Base-by-base conservation (phyloP, 2,888 invertebrate species). In the Lacanobia wlatinum region DNA sequence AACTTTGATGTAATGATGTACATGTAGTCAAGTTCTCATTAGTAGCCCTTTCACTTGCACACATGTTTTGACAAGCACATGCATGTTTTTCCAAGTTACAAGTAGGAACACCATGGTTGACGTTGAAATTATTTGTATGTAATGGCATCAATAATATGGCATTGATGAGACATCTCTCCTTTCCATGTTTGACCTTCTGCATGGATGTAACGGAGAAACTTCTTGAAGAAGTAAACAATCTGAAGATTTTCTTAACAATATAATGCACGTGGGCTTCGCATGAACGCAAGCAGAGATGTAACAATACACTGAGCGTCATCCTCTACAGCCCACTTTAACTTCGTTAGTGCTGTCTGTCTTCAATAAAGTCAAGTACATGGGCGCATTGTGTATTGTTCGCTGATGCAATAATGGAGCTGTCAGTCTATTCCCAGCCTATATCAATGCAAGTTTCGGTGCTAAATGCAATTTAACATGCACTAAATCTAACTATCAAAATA, bases 401-500 rank as follows among this genome's bases (percentile, higher is more conserved):
- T n/a, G 28, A 73, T 64, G 14, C 48, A 46, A 40, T n/a, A 18
- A 21, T 21, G 2, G 34, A 46, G 34, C 48, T 61, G 78, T 75
- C 78, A 4, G 71, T 43, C 78, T 77, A 55, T 28, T 61, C 75
- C 75, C 75, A 78, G 43, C 43, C 50, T 56, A 28, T 18, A 38
- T 40, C 21, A 70, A 56, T 70, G 70, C 75, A 78, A 70, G 48
- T 56, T 48, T 59, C 46, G 12, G 14, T 52, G 78, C 50, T 43
- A 70, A 77, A 75, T 75, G 55, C 78, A 60, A 28, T 16, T 43
- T 21, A 48, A 50, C 78, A 78, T 71, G 75, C 78, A 67, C 48
- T 50, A 46, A 18, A n/a, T 48, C 28, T 63, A 55, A 48, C 46
- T 48, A 46, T 61, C 14, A 48, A 43, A n/a, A 38, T 60, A 28